Percentiles rank a stretch among this genome's conserved stretches.
These are phyloP conservation scores for Erpobdella octoculata DNA, from an alignment of 2,888 invertebrate species.

Conservation along the genomic window DNA sequence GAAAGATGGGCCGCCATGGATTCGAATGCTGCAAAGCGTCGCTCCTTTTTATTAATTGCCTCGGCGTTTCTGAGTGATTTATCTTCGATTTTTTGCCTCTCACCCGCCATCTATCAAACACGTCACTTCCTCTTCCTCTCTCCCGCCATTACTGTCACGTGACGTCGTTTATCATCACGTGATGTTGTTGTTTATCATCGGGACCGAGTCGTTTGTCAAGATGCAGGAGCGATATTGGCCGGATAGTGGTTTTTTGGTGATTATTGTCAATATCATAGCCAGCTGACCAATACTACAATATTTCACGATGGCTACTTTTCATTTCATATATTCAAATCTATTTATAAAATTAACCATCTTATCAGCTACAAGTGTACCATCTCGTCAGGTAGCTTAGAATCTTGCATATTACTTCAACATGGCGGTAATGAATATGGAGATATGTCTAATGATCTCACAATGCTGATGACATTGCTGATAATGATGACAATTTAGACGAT, in stretches of 20 bases:
- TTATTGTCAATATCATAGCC: no score
- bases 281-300: no score
- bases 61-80: neutral
- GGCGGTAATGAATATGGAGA: no score
- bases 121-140: constrained; percentile 4
- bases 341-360: no score
- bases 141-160: constrained; percentile 7
- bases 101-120: neutral
- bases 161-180: constrained; percentile 5
- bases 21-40: neutral
- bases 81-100: constrained; percentile 11
- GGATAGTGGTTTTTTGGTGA: no score
- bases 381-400: no score
- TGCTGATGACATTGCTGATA: neutral
- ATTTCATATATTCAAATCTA: no score
- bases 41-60: constrained; percentile 6
- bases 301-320: no score
- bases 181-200: neutral
- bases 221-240: no score
- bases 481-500: neutral
- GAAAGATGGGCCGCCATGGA: neutral
- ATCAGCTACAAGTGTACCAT: no score
- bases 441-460: neutral
- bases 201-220: neutral
- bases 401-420: no score